These are phyloP conservation scores for Proisotoma minuta DNA, from an alignment of 2,888 invertebrate genomes.

Conservation along the genomic window DNA sequence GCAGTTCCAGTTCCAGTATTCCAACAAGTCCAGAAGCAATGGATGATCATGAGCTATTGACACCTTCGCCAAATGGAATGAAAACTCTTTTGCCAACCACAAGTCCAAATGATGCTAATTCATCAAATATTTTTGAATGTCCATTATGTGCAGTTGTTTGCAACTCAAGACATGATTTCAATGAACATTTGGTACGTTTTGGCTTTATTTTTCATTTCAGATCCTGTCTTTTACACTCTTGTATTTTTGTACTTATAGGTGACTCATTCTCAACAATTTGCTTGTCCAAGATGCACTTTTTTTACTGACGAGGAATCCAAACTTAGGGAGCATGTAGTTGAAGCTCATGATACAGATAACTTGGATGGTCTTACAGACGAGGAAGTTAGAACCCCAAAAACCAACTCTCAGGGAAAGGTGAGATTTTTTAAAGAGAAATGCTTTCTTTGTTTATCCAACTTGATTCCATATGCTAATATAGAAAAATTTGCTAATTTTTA, in stretches of 20 bases:
- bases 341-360: constrained; percentile 53
- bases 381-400: constrained; percentile 57
- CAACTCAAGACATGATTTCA: constrained; percentile 45
- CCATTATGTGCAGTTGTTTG: constrained; percentile 42
- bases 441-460: background rate
- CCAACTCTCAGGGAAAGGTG: constrained; percentile 74
- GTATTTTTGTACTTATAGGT: constrained; percentile 42
- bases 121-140: constrained; percentile 42
- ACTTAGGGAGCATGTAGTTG: constrained; percentile 54
- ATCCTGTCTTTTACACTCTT: no score
- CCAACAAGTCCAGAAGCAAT: constrained; percentile 5
- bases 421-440: constrained; percentile 2
- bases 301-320: constrained; percentile 56
- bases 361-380: constrained; percentile 52
- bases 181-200: constrained; percentile 46
- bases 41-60: constrained; percentile 11
- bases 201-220: background rate
- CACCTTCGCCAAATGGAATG: background rate
- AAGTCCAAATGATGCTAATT: constrained; percentile 26
- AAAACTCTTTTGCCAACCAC: constrained; percentile 17
- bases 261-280: constrained; percentile 45
- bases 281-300: constrained; percentile 56
- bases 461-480: background rate
- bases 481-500: constrained; percentile 2
- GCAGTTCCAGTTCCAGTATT: constrained; percentile 5